phyloP scores from a whole-genome alignment of 2,797 vertebrate genomes.

The Valencia hispanica region DNA sequence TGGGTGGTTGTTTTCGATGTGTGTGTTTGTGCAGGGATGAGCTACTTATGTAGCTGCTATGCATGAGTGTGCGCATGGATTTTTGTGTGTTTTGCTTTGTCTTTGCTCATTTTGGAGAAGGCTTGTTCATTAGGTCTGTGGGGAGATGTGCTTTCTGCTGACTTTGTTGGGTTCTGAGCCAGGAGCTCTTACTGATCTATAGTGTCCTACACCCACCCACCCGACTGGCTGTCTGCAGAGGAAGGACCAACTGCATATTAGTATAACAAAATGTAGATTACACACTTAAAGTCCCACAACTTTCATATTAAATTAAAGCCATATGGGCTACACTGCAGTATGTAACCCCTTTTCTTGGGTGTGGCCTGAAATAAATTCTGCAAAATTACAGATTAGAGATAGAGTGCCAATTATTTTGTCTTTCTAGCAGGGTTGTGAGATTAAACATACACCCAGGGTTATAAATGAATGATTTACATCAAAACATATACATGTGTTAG shows the following conservation, averaged over 20 bases:
- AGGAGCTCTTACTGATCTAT: conserved; percentile 68
- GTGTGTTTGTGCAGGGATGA: conserved; percentile 22
- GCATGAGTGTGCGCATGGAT: conserved; percentile 32
- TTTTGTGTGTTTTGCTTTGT: conserved; percentile 32
- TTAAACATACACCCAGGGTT: neutral
- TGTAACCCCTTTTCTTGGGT: neutral
- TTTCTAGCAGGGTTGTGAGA: neutral
- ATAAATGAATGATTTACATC: neutral
- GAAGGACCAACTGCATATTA: conserved; percentile 42
- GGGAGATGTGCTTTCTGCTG: conserved; percentile 74
- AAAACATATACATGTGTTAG: neutral
- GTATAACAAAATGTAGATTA: conserved; percentile 44
- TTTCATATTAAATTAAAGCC: conserved; percentile 1
- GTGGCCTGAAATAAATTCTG: neutral
- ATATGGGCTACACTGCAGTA: neutral
- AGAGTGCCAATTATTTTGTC: too few species aligned
- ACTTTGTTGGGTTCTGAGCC: conserved; percentile 67
- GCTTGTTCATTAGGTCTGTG: conserved; percentile 66
- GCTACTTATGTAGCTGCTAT: neutral
- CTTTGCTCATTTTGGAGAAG: conserved; percentile 52
- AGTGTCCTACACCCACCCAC: conserved; percentile 47
- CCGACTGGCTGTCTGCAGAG: conserved; percentile 50
- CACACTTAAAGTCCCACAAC: conserved; percentile 6
- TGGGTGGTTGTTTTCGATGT: conserved; percentile 41
- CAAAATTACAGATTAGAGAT: neutral